Conservation (phyloP, 2,888 invertebrate genomes). For the Pelosia muscerda region DNA sequence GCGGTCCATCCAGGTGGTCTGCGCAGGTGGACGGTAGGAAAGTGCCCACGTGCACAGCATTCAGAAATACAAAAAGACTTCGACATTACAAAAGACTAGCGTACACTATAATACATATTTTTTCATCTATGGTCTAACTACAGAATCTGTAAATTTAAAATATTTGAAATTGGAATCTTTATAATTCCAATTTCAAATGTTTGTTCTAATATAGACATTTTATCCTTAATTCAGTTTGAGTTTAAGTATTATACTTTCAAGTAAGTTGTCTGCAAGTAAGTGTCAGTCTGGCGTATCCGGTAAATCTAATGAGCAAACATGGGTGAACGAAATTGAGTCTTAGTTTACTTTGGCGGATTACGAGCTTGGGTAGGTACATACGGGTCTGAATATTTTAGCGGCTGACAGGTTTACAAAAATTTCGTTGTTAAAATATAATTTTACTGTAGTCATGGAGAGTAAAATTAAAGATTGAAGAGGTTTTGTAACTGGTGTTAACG, state of each 20-base stretch:
- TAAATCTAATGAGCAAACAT: conserved; percentile 57
- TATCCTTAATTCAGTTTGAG: background rate
- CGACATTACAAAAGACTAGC: no score
- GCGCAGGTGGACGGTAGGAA: no score
- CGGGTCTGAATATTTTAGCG: conserved; percentile 6
- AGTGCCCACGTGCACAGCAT: background rate
- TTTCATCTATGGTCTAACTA: no score
- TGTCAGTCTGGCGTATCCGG: conserved; percentile 33
- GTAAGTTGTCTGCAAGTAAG: conserved; percentile 8
- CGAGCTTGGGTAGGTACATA: conserved; percentile 12
- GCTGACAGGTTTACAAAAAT: background rate
- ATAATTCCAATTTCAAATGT: no score
- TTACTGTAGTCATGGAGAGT: background rate
- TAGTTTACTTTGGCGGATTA: conserved; percentile 47
- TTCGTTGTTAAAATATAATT: background rate
- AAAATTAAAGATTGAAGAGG: no score
- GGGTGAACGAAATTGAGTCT: conserved; percentile 46
- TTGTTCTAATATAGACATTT: no score
- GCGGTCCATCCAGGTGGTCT: no score
- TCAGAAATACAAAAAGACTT: background rate
- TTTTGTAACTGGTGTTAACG: no score
- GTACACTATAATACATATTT: no score
- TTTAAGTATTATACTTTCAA: conserved; percentile 4
- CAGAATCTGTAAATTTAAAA: no score
- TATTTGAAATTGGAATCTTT: no score